Conservation (phyloP, 2,113 vertebrate genomes). For the Dryoscopus gambensis region DNA sequence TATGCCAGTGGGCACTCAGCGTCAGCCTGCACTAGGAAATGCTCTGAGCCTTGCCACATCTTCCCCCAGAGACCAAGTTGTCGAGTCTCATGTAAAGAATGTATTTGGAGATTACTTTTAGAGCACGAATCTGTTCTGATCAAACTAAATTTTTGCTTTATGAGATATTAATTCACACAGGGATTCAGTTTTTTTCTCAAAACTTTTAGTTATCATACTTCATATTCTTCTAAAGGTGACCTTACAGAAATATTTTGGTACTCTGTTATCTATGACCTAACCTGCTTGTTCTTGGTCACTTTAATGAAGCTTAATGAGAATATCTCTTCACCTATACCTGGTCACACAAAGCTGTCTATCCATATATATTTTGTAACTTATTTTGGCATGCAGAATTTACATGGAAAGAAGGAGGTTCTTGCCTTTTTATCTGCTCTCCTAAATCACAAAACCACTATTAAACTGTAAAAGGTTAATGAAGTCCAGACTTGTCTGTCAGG, state of each 20-base stretch:
- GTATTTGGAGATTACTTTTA: neutral
- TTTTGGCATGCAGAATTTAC: neutral
- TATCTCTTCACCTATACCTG: neutral
- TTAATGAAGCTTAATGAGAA: neutral
- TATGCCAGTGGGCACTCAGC: accelerated
- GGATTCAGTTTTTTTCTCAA: neutral
- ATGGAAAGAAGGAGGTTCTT: neutral
- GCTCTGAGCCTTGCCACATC: neutral
- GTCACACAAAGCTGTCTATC: neutral
- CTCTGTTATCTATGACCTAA: neutral
- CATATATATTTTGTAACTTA: neutral
- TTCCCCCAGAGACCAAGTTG: neutral
- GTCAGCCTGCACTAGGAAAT: neutral
- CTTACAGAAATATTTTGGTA: conserved; percentile 15
- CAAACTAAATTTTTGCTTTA: neutral
- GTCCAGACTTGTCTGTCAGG: conserved; percentile 35
- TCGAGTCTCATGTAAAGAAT: neutral
- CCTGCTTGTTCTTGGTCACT: neutral
- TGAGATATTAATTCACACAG: neutral
- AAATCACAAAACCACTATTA: conserved; percentile 1
- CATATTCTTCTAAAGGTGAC: neutral
- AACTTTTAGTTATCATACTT: neutral
- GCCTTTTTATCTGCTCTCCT: neutral
- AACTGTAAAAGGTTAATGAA: conserved; percentile 56
- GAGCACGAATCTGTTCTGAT: neutral